Percentiles rank a stretch among this genome's conserved stretches.
These are phyloP conservation scores for Geodia barretti DNA, from an alignment of 37 sponge, comb jelly and placozoan species.

Conservation along the genomic window DNA sequence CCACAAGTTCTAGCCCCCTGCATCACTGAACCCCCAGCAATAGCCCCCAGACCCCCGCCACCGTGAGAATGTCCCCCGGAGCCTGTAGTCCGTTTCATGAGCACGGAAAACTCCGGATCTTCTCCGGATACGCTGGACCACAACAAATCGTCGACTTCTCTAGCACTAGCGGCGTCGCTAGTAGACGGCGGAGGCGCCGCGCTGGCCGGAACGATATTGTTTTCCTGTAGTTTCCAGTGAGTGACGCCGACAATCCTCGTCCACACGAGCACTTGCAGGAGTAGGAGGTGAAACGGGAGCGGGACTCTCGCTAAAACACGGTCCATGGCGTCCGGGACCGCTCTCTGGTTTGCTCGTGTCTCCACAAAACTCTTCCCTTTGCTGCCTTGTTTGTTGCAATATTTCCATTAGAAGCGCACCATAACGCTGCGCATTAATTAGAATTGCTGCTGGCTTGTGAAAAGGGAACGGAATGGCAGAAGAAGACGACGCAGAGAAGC, in stretches of 20 bases:
- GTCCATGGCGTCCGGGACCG: too few relatives aligned
- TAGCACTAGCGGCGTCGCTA: neutral
- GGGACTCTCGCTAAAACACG: neutral
- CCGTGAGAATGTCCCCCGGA: neutral
- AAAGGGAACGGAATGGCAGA: slow-evolving; percentile 33
- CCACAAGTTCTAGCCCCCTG: neutral
- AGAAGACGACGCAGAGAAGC: slow-evolving; percentile 25
- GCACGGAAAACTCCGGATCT: slow-evolving; percentile 34
- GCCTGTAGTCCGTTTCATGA: slow-evolving; percentile 1
- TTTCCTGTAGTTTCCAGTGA: slow-evolving; percentile 71
- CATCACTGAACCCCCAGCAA: neutral
- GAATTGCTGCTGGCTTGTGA: neutral
- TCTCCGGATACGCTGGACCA: neutral
- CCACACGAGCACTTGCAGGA: neutral
- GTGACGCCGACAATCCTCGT: slow-evolving; percentile 42
- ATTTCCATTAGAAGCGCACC: neutral
- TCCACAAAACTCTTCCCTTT: too few relatives aligned
- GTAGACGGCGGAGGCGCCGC: neutral
- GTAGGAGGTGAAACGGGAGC: neutral
- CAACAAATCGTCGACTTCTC: neutral
- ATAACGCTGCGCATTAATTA: neutral
- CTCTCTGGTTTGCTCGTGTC: too few relatives aligned
- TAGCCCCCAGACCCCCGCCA: neutral
- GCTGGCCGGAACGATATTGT: slow-evolving; percentile 32
- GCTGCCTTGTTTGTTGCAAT: too few relatives aligned